These are phyloP conservation scores for Carettochelys insculpta DNA, from an alignment of 2,113 vertebrate species.

Conservation along the genomic window DNA sequence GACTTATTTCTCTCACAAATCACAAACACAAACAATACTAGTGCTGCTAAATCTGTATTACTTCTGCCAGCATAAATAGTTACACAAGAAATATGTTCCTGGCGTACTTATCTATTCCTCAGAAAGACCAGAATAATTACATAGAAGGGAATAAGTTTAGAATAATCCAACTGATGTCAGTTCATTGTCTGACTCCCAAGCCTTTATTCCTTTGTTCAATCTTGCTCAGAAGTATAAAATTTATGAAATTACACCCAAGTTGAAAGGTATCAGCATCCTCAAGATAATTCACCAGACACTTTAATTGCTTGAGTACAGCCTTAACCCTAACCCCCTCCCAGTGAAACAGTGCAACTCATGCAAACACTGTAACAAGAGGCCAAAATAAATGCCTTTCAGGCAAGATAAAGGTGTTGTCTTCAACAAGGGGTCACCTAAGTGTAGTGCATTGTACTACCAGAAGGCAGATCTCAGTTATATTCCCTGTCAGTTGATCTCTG, in stretches of 20 bases:
- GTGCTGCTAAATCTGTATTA: not conserved
- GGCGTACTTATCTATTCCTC: not conserved
- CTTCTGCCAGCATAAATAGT: not conserved
- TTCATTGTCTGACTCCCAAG: not conserved
- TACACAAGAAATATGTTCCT: not conserved
- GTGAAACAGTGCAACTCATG: not conserved
- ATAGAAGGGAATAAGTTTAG: not conserved
- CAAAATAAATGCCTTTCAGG: not conserved
- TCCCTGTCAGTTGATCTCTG: not conserved
- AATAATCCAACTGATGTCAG: not conserved
- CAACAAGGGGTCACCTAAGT: too few relatives aligned
- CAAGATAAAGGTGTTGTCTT: not conserved
- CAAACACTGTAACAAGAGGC: not conserved
- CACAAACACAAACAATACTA: not conserved
- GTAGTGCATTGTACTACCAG: not conserved
- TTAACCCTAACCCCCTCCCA: not conserved
- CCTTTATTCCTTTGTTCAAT: accelerated
- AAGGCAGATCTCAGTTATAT: not conserved
- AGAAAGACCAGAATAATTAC: not conserved
- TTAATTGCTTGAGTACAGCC: not conserved
- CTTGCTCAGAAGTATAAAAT: not conserved
- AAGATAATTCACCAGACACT: not conserved
- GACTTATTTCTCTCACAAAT: not conserved
- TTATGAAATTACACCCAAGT: not conserved
- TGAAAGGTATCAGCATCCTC: not conserved